phyloP scores from a whole-genome alignment of 2,113 vertebrate genomes.

The Lamprotornis superbus region DNA sequence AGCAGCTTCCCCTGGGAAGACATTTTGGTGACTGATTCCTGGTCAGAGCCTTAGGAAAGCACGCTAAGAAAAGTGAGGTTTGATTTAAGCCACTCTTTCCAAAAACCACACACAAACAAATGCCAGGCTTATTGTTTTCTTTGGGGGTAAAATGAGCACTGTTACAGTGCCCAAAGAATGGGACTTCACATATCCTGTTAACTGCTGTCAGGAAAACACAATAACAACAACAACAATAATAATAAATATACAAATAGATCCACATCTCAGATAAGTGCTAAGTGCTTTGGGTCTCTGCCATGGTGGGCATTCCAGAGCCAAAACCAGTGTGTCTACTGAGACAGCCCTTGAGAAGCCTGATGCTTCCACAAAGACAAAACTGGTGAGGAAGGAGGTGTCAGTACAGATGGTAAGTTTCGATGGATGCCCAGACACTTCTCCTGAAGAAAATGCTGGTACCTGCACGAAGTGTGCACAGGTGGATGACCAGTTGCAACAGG shows the following conservation, averaged over 20 bases:
- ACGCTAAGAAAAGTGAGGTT: not conserved
- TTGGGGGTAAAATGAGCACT: not conserved
- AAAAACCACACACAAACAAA: not conserved
- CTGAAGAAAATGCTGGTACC: not conserved
- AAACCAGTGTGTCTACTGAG: not conserved
- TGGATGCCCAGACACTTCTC: not conserved
- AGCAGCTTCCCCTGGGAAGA: not conserved
- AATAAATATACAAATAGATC: not conserved
- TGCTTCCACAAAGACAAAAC: not conserved
- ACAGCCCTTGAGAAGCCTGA: not conserved
- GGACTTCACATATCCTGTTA: not conserved
- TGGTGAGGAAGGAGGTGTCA: not conserved
- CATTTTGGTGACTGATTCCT: not conserved
- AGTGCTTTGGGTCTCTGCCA: not conserved
- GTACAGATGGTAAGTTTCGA: not conserved
- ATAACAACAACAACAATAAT: too few relatives aligned
- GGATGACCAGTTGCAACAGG: not conserved
- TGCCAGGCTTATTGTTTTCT: not conserved
- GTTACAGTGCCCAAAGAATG: not conserved
- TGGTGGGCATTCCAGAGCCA: not conserved
- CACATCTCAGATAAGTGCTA: not conserved
- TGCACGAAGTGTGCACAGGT: not conserved
- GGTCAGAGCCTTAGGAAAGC: not conserved
- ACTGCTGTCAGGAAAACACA: not conserved
- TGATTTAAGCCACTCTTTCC: not conserved